These are phyloP conservation scores for Panzeria rudis DNA, from an alignment of 2,888 invertebrate species.

Conservation along the genomic window DNA sequence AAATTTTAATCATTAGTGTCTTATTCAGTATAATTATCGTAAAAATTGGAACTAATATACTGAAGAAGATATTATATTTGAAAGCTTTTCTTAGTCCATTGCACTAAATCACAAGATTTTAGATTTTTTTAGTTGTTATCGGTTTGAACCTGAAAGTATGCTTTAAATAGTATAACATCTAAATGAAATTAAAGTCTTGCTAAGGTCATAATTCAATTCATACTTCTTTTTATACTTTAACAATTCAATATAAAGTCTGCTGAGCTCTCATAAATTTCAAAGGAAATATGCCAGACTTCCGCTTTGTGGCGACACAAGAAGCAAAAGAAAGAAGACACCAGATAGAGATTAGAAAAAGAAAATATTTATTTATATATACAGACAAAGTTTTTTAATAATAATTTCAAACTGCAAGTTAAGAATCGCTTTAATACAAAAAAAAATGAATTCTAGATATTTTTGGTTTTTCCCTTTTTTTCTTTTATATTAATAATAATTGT, in stretches of 20 bases:
- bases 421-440: background rate
- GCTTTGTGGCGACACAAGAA: constrained; percentile 51
- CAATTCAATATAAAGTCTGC: constrained; percentile 57
- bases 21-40: too few relatives aligned
- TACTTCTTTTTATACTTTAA: constrained; percentile 5
- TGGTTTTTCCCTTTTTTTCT: background rate
- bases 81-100: too few relatives aligned
- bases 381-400: constrained; percentile 10
- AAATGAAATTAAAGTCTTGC: background rate
- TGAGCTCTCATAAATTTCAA: constrained; percentile 60
- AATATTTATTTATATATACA: background rate
- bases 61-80: too few relatives aligned
- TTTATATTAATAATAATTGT: constrained; percentile 32
- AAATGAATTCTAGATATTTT: background rate
- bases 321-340: constrained; percentile 2
- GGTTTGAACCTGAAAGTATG: constrained; percentile 16
- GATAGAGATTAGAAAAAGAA: constrained; percentile 30
- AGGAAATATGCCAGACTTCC: constrained; percentile 73
- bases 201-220: constrained; percentile 8
- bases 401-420: background rate
- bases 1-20: too few relatives aligned
- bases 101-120: too few relatives aligned
- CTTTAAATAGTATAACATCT: background rate
- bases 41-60: too few relatives aligned
- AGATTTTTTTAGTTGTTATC: too few relatives aligned